Evolutionary conservation across 2,113 vertebrate species (phyloP).

Genomic region (Phylloscopus whistleri): DNA sequence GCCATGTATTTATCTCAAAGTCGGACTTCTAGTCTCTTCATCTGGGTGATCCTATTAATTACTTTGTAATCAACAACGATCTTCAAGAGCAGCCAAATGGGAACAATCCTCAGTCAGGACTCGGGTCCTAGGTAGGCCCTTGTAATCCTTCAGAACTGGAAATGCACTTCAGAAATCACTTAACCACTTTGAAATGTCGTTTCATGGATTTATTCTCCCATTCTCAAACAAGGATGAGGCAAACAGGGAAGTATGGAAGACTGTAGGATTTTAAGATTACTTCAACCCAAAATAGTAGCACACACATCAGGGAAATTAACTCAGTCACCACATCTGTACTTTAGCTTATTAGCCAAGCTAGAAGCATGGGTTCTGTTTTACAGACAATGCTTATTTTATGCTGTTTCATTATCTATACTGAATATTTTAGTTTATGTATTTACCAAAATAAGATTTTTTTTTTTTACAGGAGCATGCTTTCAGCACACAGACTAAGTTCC

Average conservation of each 20-base stretch:
- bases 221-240: neutral
- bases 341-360: neutral
- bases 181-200: fast-evolving
- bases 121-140: fast-evolving
- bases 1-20: neutral
- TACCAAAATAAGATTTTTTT: neutral
- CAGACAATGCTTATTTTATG: neutral
- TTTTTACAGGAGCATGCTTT: neutral
- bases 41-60: neutral
- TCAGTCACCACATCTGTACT: neutral
- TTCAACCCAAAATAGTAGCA: neutral
- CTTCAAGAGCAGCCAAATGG: neutral
- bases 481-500: neutral
- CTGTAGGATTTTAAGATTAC: neutral
- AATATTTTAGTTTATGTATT: neutral
- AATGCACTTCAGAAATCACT: neutral
- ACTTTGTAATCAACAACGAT: neutral
- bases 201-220: neutral
- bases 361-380: neutral
- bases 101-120: neutral
- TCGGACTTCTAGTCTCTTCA: neutral
- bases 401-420: neutral
- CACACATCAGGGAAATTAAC: neutral
- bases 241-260: neutral
- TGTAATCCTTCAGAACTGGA: neutral